Conservation (phyloP, 2,888 invertebrate species). For the Beris chalybata region DNA sequence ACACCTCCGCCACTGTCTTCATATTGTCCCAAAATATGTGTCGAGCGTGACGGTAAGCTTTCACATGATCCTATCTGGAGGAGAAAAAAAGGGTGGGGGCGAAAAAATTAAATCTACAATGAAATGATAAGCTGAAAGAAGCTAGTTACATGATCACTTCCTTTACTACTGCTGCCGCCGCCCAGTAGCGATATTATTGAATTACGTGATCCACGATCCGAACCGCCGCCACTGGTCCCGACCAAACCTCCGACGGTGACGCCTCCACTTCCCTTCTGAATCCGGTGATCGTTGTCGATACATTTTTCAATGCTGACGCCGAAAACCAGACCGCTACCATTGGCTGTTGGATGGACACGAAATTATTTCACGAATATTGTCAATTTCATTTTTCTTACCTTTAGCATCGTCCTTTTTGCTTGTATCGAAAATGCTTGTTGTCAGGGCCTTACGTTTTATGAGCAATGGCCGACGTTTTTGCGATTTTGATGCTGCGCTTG, state of each 20-base stretch:
- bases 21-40: constrained; percentile 32
- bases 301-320: constrained; percentile 84
- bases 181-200: constrained; percentile 70
- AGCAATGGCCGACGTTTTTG: constrained; percentile 79
- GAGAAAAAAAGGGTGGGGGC: constrained; percentile 41
- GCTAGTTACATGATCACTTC: constrained; percentile 25
- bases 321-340: constrained; percentile 70
- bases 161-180: constrained; percentile 33
- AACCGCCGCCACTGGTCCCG: constrained; percentile 44
- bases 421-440: constrained; percentile 83
- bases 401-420: constrained; percentile 71
- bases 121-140: constrained; percentile 4
- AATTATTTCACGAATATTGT: not conserved
- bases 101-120: not conserved
- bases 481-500: constrained; percentile 46
- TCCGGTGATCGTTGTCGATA: constrained; percentile 71
- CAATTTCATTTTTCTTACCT: constrained; percentile 41
- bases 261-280: constrained; percentile 40
- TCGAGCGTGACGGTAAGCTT: constrained; percentile 60
- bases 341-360: constrained; percentile 21
- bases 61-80: constrained; percentile 78
- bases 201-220: constrained; percentile 63
- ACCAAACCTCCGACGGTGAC: not conserved
- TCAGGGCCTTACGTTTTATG: constrained; percentile 84
- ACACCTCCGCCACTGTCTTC: constrained; percentile 15